These are phyloP conservation scores for Tetrao urogallus DNA, from an alignment of 2,113 vertebrate genomes.

Conservation along the genomic window DNA sequence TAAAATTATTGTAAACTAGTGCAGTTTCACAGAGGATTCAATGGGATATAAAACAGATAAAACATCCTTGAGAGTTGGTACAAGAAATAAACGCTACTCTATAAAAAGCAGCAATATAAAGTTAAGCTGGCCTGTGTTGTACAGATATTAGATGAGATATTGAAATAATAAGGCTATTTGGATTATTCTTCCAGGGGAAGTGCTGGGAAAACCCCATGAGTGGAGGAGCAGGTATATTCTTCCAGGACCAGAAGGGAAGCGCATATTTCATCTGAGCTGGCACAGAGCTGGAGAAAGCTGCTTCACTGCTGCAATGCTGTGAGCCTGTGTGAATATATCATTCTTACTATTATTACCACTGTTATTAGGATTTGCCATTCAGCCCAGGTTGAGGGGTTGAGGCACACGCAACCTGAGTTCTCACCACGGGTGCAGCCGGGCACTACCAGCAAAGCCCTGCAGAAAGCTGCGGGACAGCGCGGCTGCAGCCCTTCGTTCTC, in stretches of 20 bases:
- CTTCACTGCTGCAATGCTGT: not conserved
- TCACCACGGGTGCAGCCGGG: not conserved
- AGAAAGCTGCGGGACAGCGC: not conserved
- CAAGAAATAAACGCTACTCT: conserved; percentile 79
- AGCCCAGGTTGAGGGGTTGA: not conserved
- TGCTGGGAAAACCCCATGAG: not conserved
- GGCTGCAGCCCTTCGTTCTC: conserved; percentile 13
- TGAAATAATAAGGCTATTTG: conserved; percentile 43
- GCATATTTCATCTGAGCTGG: not conserved
- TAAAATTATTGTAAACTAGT: conserved; percentile 91
- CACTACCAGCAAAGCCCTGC: not conserved
- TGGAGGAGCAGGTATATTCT: not conserved
- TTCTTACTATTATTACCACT: not conserved
- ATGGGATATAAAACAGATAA: conserved; percentile 86
- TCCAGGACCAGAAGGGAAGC: not conserved
- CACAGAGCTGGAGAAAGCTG: not conserved
- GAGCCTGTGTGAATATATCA: not conserved
- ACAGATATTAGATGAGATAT: conserved; percentile 60
- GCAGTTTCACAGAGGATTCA: conserved; percentile 86
- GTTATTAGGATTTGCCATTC: not conserved
- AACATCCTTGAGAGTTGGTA: conserved; percentile 79
- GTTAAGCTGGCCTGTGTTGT: conserved; percentile 43
- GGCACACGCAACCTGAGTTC: not conserved
- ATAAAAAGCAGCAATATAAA: conserved; percentile 74
- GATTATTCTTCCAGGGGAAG: conserved; percentile 7